Evolutionary conservation across 1,140 invertebrate genomes (phyloP), one percentile per base, ranked within the genome.

Genomic region (Drosophila jambulina): DNA sequence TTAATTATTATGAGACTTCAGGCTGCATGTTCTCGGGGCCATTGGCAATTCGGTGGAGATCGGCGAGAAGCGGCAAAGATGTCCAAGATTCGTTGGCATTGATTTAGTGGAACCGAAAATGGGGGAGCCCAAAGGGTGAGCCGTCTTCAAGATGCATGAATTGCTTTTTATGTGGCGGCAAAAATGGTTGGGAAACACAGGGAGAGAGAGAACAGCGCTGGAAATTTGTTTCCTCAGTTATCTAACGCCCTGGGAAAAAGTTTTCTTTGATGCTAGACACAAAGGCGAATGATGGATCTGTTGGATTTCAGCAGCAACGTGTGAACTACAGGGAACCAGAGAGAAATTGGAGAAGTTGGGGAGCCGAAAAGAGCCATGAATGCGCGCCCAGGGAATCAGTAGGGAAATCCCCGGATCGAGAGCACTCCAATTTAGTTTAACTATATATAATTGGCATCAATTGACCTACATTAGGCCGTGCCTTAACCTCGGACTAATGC

Each of bases 151-250:
- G 77, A 77, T 61, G 75, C 84, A 78, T 84, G 77, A 72, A 68
- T 75, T 88, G 84, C 51, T 84, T 90, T 83, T 85, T 91, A 90
- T 90, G 86, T 90, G 56, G 81, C 85, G 85, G 78, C 70, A 81
- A 82, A 84, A 79, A 65, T 82, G 51, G 64, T 69, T n/a, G 45
- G 42, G 43, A 56, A 71, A 43, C 57, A 45, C 8, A 45, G 21
- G 17, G 17, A 51, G n/a, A 51, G 49, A 32, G 36, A 69, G 40
- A 75, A 58, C 67, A 75, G 54, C 53, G 75, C 23, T 83, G 71
- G 42, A 72, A 88, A 83, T 80, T 82, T 88, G 51, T 80, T 82
- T 63, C 59, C 59, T 40, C 15, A 25, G 63, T 71, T 63, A 56
- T 78, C 68, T 54, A 78, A 78, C 62, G 84, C 76, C 75, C 75